Evolutionary conservation across 2,797 vertebrate genomes (phyloP), one percentile per base, ranked within the genome.

Genomic region (Helostoma temminkii): DNA sequence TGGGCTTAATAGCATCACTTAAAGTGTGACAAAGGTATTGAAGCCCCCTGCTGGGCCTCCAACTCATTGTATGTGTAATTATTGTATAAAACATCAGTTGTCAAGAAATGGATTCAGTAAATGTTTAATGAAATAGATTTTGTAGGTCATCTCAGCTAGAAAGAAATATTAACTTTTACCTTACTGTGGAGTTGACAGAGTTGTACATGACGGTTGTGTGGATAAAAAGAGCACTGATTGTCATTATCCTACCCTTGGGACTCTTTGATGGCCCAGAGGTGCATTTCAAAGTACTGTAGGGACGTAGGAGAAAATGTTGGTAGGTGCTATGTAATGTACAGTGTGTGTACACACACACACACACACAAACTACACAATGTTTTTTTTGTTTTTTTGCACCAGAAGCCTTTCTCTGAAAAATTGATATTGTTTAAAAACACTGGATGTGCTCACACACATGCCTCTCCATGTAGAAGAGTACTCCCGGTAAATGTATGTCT

Each of bases 221-320:
- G 75, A 84, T 85, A 61, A 81, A 83, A 84, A 81, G 74, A 69
- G 54, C 72, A 80, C 73, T 30, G 74, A 84, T 73, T 87, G 67
- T 78, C 74, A 82, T 81, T 82, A 85, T 78, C 55, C 49, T 9
- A n/a, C 69, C 58, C 66, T 21, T 53, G 69, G 71, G 73, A 88
- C 60, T 73, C 49, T 62, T 71, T 56, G 37, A 47, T 53, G 58
- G 65, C 53, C 64, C 61, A 56, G 47, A 62, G 26, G 53, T 66
- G 50, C 52, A 59, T 67, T 84, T 85, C 50, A 78, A 61, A 71
- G 59, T 28, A 59, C 58, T 28, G 49, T 32, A 30, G 56, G n/a
- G n/a, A n/a, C n/a, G n/a, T n/a, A 69, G 21, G 63, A 41, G 56
- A 79, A 68, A 71, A 73, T 26, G 28, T 62, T 74, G 62, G 6